Evolutionary conservation across 2,888 invertebrate genomes (phyloP).

Genomic region (Caenorhabditis zanzibari): DNA sequence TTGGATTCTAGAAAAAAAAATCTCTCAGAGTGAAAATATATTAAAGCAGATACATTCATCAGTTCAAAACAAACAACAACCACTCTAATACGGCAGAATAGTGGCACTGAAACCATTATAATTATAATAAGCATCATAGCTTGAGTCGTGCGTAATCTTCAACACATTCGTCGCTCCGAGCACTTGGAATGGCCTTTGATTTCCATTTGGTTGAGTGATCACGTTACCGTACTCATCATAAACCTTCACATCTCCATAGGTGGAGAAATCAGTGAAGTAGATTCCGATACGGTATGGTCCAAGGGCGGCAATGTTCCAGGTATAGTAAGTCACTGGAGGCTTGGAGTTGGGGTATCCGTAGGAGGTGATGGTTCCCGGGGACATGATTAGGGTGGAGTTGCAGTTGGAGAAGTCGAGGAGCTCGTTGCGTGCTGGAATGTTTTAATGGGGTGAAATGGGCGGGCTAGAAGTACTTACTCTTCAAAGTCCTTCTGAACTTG

Average conservation of each 20-base stretch:
- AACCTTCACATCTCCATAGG: neutral
- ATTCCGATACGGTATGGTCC: conserved; percentile 20
- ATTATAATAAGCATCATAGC: conserved; percentile 9
- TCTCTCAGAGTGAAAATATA: too few relatives aligned
- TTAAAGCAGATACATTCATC: neutral
- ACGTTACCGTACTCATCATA: conserved; percentile 26
- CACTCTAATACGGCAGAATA: conserved; percentile 20
- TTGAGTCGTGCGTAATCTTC: conserved; percentile 11
- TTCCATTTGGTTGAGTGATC: neutral
- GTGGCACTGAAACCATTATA: conserved; percentile 11
- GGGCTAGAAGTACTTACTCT: neutral
- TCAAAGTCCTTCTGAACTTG: neutral
- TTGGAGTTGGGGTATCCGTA: conserved; percentile 22
- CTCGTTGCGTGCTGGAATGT: neutral
- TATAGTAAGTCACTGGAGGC: neutral
- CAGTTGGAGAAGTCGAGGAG: conserved; percentile 31
- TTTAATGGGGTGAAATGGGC: neutral
- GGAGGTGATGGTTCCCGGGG: conserved; percentile 22
- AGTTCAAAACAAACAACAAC: neutral
- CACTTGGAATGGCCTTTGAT: neutral
- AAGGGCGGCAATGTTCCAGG: conserved; percentile 20
- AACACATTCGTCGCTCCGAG: neutral
- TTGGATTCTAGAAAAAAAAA: too few relatives aligned
- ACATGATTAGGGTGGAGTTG: conserved; percentile 24
- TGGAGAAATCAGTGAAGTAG: conserved; percentile 27